Conservation (phyloP, 1,140 invertebrate species). For the Gyrodactylus bullatarudis region DNA sequence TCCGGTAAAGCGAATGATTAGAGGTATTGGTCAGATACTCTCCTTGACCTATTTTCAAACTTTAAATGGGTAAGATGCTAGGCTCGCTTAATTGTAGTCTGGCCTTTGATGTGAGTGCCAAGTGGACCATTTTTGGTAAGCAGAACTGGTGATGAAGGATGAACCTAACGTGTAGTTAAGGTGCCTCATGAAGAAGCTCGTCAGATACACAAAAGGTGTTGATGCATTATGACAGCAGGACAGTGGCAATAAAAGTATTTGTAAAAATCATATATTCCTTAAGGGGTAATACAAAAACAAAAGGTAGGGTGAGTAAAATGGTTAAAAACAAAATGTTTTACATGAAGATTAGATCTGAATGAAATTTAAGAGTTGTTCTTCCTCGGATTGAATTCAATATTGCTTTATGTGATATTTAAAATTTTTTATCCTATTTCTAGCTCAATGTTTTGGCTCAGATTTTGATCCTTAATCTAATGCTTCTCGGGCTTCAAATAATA, state of each 20-base stretch:
- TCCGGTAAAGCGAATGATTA: conserved; percentile 48
- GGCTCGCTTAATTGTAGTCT: conserved; percentile 32
- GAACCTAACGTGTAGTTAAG: conserved; percentile 32
- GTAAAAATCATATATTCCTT: too few relatives aligned
- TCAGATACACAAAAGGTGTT: conserved; percentile 46
- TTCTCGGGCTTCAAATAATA: too few relatives aligned
- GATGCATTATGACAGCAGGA: conserved; percentile 13
- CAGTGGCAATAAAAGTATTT: not conserved
- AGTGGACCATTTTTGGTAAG: conserved; percentile 63
- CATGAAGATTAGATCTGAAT: too few relatives aligned
- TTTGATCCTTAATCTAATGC: too few relatives aligned
- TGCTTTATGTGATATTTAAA: too few relatives aligned
- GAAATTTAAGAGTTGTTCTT: too few relatives aligned
- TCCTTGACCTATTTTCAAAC: conserved; percentile 53
- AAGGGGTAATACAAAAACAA: too few relatives aligned
- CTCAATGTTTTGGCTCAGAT: too few relatives aligned
- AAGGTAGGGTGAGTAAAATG: too few relatives aligned
- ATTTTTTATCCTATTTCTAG: too few relatives aligned
- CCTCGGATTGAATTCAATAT: too few relatives aligned
- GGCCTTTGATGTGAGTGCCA: conserved; percentile 27
- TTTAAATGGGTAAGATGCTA: conserved; percentile 44
- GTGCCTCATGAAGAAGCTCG: conserved; percentile 26
- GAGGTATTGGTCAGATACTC: conserved; percentile 38
- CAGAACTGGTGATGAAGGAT: conserved; percentile 59
- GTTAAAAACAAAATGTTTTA: too few relatives aligned